Base-by-base conservation (phyloP, 2,888 invertebrate species). In the Acholoe squamosa region DNA sequence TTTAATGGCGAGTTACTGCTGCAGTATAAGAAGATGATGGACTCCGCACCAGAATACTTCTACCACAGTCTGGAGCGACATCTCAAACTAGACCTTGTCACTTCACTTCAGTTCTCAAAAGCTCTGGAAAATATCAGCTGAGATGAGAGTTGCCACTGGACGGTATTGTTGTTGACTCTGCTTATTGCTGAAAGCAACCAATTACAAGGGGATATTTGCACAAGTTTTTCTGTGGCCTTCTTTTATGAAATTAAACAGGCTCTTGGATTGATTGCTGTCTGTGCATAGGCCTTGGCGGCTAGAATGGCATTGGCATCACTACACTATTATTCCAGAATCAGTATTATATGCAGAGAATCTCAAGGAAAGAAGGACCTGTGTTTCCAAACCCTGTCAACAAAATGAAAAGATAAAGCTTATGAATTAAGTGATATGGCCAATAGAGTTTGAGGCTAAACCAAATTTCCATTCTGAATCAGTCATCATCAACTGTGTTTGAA, bases 21-120 rank as follows among this genome's bases (percentile, higher is more conserved):
- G 19, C 94, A 95, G 91, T 91, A 94, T 84, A 93, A 92, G 84
- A 92, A 92, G 43, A 93, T 95, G 80, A 93, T 94, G 86, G 90
- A 92, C 0, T 92, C 90, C 12, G 94, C 95, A 14, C 95, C 95
- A 52, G 94, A 94, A 54, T 94, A 93, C 91, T 94, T 95, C 93
- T 95, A 94, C 91, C 90, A 89, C 77, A 92, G 93, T 28, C 91
- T 95, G 12, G 92, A 92, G 61, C 33, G 54, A 31, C 80, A 91
- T 34, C 89, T 93, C 28, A 89, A 90, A 16, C 90, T 93, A n/a
- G 91, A 92, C 52, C 90, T 93, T 14, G 51, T 92, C 28, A 89
- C 91, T 16, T 90, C 91, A 16, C 91, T 93, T 10, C 89, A 61
- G 28, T 92, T 93, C 71, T 88, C 93, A 0, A 91, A 92, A 71